These are phyloP conservation scores for Drosophila seguyi DNA, from an alignment of 1,140 invertebrate species.

Conservation along the genomic window DNA sequence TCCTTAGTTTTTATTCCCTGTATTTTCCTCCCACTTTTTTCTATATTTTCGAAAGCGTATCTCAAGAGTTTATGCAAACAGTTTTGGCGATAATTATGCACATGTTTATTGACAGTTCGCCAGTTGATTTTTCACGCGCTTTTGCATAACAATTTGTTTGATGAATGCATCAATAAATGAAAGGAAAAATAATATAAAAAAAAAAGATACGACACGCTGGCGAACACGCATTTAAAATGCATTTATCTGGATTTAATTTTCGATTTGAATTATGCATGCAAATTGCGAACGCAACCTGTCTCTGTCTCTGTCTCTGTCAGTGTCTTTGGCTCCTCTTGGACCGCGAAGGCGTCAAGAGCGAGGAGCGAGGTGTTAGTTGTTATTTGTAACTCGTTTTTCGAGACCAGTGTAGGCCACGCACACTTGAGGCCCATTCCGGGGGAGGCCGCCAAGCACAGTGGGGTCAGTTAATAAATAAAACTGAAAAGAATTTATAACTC, in stretches of 20 bases:
- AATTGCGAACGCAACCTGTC: conserved; percentile 47
- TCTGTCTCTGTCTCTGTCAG: background rate
- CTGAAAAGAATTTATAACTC: too few species aligned
- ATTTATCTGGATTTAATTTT: conserved; percentile 77
- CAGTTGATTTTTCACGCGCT: conserved; percentile 77
- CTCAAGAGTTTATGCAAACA: conserved; percentile 61
- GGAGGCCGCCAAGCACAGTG: conserved; percentile 18
- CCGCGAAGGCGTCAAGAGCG: conserved; percentile 13
- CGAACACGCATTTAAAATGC: conserved; percentile 62
- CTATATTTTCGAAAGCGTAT: conserved; percentile 5
- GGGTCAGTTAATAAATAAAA: background rate
- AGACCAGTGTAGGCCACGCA: conserved; percentile 40
- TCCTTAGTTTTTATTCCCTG: background rate
- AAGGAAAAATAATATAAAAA: background rate
- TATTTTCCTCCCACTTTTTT: background rate
- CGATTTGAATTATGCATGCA: conserved; percentile 76
- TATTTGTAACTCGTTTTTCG: conserved; percentile 40
- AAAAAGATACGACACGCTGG: background rate
- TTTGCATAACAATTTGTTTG: conserved; percentile 78
- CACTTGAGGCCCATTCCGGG: conserved; percentile 9
- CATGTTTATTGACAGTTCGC: conserved; percentile 63
- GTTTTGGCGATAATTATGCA: conserved; percentile 74
- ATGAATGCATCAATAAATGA: conserved; percentile 40
- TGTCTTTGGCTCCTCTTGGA: background rate
- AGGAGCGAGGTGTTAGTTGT: conserved; percentile 16